Base-by-base conservation (phyloP, 1,140 invertebrate species). In the Monomorium pharaonis region DNA sequence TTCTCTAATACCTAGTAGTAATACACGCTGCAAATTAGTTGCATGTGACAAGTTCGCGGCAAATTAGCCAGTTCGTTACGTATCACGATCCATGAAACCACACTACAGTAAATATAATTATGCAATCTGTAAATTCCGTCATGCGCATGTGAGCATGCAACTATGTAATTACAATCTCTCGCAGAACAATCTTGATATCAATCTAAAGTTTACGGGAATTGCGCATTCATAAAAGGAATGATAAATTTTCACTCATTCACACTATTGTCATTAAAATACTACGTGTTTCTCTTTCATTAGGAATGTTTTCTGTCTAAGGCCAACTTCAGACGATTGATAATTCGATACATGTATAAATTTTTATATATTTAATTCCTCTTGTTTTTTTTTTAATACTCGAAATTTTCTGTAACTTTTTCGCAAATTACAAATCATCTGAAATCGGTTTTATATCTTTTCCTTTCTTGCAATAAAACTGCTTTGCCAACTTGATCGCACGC, bases 201-300 rank as follows among this genome's bases (percentile, higher is more conserved):
- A 67, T 56, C 62, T 80, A n/a, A 42, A 44, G 6, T 42, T 37
- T 51, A 69, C 4, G 62, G 33, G 69, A 69, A 51, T 69, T 27
- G 9, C 37, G 67, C 67, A 33, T 24, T 51, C 67, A 12, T 72
- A 42, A 81, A 56, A 81, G 12, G 42, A 54, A 67, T 24, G 7
- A 81, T 51, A 72, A 21, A 21, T 83, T 44, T 47, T 62, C n/a
- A 18, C 14, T 74, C 37, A 27, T 37, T 80, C 51, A 30, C 14
- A 14, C 78, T 83, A 83, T 83, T 83, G 67, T 83, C 78, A 72
- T 83, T 74, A 83, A 83, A 83, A 58, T 83, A 83, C 67, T 74
- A 83, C 37, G 37, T 60, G 67, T 83, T 74, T 47, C 65, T 44
- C n/a, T 80, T 51, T 9, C 44, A 18, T 21, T 33, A 12, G 7